phyloP scores from a whole-genome alignment of 2,888 invertebrate species.

The Quadroppia sp. region DNA sequence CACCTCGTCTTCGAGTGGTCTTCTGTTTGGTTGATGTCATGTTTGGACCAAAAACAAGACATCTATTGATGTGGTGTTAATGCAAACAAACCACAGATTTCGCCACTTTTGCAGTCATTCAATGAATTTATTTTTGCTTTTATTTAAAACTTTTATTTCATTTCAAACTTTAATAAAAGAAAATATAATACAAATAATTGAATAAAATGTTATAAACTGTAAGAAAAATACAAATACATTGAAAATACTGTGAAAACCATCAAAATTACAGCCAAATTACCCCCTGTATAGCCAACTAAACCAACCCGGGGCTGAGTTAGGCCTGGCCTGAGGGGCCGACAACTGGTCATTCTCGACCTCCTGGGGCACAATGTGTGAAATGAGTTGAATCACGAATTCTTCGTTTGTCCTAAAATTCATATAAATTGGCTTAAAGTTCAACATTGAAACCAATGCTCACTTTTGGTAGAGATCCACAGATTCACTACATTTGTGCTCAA shows the following conservation, averaged over 20 bases:
- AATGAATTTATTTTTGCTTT: neutral
- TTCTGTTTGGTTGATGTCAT: too few species aligned
- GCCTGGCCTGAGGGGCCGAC: neutral
- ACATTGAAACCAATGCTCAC: neutral
- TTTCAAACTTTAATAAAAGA: neutral
- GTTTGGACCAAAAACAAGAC: neutral
- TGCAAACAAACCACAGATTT: neutral
- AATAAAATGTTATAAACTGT: neutral
- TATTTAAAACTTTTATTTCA: neutral
- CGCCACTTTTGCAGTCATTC: neutral
- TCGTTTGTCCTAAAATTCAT: neutral
- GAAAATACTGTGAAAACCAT: neutral
- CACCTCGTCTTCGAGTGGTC: neutral
- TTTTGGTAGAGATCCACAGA: neutral
- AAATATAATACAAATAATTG: neutral
- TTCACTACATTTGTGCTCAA: conserved; percentile 30
- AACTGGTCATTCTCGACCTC: neutral
- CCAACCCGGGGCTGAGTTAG: neutral
- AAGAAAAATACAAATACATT: too few species aligned
- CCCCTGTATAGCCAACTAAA: neutral
- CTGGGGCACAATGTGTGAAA: conserved; percentile 15
- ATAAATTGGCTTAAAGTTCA: too few species aligned
- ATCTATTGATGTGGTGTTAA: neutral
- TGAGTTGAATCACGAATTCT: conserved; percentile 10
- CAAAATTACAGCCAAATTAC: neutral